Evolutionary conservation across 2,888 invertebrate species (phyloP).

Genomic region (Philhelius pedissequus): DNA sequence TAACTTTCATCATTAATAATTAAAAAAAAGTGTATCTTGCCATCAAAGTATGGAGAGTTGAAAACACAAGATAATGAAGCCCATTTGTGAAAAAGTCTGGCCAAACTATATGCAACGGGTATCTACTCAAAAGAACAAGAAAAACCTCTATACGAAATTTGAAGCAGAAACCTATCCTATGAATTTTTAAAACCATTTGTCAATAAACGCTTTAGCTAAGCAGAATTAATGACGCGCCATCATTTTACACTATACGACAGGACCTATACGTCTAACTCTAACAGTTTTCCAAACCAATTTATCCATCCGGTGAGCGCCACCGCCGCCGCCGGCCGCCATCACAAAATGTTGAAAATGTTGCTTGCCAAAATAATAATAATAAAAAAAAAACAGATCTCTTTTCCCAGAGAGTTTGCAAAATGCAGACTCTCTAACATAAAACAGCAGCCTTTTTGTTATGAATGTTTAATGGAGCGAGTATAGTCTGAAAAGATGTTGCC

Average conservation of each 20-base stretch:
- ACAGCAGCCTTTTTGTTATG: constrained; percentile 32
- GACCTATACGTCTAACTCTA: not conserved
- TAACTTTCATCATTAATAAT: not conserved
- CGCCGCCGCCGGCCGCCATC: too few species aligned
- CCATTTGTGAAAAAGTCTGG: not conserved
- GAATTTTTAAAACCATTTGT: constrained; percentile 61
- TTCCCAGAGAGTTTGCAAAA: not conserved
- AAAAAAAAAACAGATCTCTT: not conserved
- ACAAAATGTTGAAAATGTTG: not conserved
- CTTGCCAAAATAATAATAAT: not conserved
- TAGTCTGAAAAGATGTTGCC: constrained; percentile 9
- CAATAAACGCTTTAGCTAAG: constrained; percentile 60
- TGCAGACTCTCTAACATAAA: constrained; percentile 1
- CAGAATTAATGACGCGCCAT: constrained; percentile 56
- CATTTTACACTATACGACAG: constrained; percentile 9
- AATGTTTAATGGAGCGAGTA: constrained; percentile 51
- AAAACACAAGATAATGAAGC: not conserved
- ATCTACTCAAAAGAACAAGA: not conserved
- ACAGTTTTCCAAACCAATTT: constrained; percentile 10
- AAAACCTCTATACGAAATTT: not conserved
- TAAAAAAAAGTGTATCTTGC: not conserved
- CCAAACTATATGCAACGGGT: not conserved
- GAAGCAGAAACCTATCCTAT: constrained; percentile 25
- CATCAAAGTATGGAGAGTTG: not conserved
- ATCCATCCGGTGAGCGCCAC: too few species aligned